Evolutionary conservation across 2,113 vertebrate species (phyloP), one percentile per base, ranked within the genome.

Genomic region (Reinhardtius hippoglossoides): DNA sequence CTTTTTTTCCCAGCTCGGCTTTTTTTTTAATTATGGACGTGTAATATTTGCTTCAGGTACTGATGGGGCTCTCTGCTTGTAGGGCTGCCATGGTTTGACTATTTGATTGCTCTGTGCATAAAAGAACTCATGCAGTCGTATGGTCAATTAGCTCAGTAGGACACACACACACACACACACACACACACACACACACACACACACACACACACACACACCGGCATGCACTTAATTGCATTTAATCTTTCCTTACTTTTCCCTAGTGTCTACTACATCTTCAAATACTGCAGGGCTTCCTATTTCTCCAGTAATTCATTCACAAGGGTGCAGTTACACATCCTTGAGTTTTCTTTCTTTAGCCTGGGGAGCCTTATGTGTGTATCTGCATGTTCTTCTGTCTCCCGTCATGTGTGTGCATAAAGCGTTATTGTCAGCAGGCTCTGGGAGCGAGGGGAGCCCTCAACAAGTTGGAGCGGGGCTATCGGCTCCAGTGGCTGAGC

Each of bases 381-480:
- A 27, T 80, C 58, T 63, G 27, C 23, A 52, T 42, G 60, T 54
- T 42, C 42, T 5, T 61, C 57, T 67, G 65, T 82, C 82, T 56
- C 67, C 14, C 54, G 8, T 78, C 71, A 55, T 58, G 76, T 59
- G 76, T 80, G 60, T 35, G 14, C n/a, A 9, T 54, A 55, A 77
- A 78, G 59, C 74, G 68, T 70, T 71, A 63, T 76, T 80, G 85
- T 84, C 56, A 48, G 76, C 79, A 62, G 66, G 65, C 71, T 74
- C 68, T 85, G 62, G 24, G 46, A 72, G 76, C 31, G 1, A 64
- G 64, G 15, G 50, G 78, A 74, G 37, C 66, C 65, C 2, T 75
- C 68, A 71, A 71, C 84, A 76, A 80, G 84, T 77, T 82, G 73
- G 46, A 84, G 67, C 3, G 24, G 76, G 80, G 74, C 79, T 68